A percentile compares a stretch with the other conserved stretches of the same genome.
phyloP scores from a whole-genome alignment of 2,888 invertebrate species.

The Oscheius sp. region DNA sequence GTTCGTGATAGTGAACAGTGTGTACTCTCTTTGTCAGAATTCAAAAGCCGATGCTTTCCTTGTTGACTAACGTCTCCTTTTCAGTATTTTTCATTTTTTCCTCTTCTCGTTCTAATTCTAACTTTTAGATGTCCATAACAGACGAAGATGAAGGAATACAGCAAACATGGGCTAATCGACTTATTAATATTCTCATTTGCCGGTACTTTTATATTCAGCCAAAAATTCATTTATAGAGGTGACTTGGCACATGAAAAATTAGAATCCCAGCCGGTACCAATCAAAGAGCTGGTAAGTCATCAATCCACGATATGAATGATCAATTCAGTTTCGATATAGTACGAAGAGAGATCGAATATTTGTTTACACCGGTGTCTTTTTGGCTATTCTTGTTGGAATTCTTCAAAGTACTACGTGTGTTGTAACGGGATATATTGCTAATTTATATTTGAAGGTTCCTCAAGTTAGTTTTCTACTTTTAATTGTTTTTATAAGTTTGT shows the following conservation, averaged over 20 bases:
- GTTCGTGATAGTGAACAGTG: not conserved
- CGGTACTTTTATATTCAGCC: conserved; percentile 8
- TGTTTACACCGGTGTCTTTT: conserved; percentile 9
- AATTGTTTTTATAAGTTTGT: not conserved
- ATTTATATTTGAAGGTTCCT: conserved; percentile 21
- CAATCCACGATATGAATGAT: not conserved
- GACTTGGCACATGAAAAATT: conserved; percentile 31
- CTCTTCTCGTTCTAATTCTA: not conserved
- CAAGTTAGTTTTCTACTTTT: not conserved
- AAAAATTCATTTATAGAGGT: conserved; percentile 19
- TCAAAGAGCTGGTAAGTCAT: conserved; percentile 25
- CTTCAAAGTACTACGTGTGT: conserved; percentile 25
- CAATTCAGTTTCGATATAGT: conserved; percentile 30
- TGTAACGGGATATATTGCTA: conserved; percentile 30
- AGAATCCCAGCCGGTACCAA: conserved; percentile 24
- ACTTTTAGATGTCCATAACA: not conserved
- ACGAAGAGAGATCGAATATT: conserved; percentile 16
- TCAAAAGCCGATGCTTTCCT: not conserved
- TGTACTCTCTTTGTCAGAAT: conserved; percentile 6
- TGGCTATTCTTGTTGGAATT: conserved; percentile 17
- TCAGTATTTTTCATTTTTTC: not conserved
- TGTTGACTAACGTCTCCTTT: not conserved
- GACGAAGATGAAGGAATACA: conserved; percentile 10
- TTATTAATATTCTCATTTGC: conserved; percentile 28
- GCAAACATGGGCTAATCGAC: conserved; percentile 23